Evolutionary conservation across 2,888 invertebrate genomes (phyloP).

Genomic region (Diabrotica balteata): DNA sequence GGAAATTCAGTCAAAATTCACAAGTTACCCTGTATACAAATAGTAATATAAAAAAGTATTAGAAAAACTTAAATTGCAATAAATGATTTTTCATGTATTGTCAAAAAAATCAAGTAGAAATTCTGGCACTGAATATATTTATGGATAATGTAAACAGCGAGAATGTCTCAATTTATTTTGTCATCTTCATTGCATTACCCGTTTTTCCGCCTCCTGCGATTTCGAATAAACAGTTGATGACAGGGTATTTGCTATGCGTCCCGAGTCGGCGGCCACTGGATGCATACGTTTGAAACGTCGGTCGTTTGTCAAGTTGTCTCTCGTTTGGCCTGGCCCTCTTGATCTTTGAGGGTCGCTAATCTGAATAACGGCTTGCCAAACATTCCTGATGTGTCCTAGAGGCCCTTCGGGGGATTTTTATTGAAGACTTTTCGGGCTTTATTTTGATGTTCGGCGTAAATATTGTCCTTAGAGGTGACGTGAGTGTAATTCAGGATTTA

Average conservation of each 20-base stretch:
- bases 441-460: slow-evolving; percentile 37
- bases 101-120: no score
- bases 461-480: slow-evolving; percentile 35
- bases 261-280: slow-evolving; percentile 41
- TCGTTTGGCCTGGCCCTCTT: slow-evolving; percentile 30
- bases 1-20: no score
- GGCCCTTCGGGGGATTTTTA: slow-evolving; percentile 38
- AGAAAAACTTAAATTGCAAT: no score
- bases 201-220: slow-evolving; percentile 18
- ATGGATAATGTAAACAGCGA: no score
- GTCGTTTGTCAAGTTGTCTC: slow-evolving; percentile 47
- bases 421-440: slow-evolving; percentile 35
- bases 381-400: slow-evolving; percentile 35
- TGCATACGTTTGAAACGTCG: slow-evolving; percentile 39
- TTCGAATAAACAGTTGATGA: slow-evolving; percentile 42
- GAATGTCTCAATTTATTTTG: no score
- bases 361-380: slow-evolving; percentile 40
- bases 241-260: slow-evolving; percentile 45
- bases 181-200: slow-evolving; percentile 5
- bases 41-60: no score
- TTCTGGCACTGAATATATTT: no score
- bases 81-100: no score
- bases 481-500: slow-evolving; percentile 28
- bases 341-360: slow-evolving; percentile 41
- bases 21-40: no score